Conservation (phyloP, 2,113 vertebrate species). For the Rostratula benghalensis region DNA sequence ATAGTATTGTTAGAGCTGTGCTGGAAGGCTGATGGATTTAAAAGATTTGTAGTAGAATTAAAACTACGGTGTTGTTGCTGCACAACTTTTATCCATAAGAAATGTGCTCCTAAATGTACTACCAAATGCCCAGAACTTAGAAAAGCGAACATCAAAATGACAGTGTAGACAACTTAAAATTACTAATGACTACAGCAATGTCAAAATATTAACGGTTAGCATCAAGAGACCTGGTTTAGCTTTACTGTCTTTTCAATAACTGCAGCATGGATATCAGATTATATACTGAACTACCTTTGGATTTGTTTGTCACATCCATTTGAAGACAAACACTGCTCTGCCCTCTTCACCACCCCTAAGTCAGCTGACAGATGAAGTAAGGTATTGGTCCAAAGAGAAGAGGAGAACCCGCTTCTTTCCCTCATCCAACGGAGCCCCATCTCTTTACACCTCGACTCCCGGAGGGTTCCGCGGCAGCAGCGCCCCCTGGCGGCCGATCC, state of each 20-base stretch:
- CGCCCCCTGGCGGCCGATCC: neutral
- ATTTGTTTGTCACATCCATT: fast-evolving
- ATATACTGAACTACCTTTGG: neutral
- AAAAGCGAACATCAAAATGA: neutral
- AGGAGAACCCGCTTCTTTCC: neutral
- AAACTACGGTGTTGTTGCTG: neutral
- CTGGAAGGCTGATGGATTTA: neutral
- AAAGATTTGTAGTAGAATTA: neutral
- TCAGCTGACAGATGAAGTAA: fast-evolving
- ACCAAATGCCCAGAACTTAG: neutral
- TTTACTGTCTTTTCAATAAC: neutral
- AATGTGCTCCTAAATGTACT: neutral
- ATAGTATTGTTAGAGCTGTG: neutral
- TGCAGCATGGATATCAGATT: fast-evolving
- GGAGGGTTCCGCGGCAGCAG: neutral
- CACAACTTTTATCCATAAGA: neutral
- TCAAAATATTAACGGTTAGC: neutral
- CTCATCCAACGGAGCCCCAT: neutral
- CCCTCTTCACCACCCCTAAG: fast-evolving
- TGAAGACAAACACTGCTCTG: neutral
- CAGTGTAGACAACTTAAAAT: neutral
- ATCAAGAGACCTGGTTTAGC: neutral
- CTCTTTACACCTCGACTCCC: neutral
- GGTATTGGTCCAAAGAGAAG: fast-evolving
- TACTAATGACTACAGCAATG: neutral